These are phyloP conservation scores for Marmota flaviventris DNA, from an alignment of 2,113 vertebrate species.

Conservation along the genomic window DNA sequence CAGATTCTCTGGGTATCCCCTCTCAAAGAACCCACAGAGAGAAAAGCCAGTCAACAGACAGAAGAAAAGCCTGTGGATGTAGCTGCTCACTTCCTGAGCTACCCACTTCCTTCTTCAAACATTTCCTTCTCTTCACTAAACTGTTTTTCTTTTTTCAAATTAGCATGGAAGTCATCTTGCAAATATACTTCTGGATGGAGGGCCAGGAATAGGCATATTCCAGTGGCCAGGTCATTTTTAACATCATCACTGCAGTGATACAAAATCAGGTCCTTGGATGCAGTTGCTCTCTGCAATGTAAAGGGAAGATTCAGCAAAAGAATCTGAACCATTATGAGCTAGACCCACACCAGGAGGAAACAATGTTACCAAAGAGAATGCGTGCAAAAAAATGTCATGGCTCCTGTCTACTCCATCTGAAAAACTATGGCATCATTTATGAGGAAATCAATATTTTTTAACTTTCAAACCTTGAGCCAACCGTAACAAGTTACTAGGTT, in stretches of 20 bases:
- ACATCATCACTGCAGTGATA: not conserved
- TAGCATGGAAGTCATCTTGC: not conserved
- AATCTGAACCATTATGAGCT: not conserved
- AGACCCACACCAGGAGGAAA: not conserved
- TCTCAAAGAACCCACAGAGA: constrained; percentile 34
- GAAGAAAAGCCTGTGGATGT: not conserved
- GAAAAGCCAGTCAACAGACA: constrained; percentile 25
- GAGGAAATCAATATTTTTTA: not conserved
- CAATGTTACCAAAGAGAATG: not conserved
- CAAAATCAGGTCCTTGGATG: constrained; percentile 1
- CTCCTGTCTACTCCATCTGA: not conserved
- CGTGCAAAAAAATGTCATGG: not conserved
- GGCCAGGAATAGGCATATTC: not conserved
- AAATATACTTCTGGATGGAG: not conserved
- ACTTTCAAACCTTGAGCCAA: constrained; percentile 41
- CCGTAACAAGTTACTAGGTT: not conserved
- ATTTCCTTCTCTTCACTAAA: constrained; percentile 63
- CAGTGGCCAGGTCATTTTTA: not conserved
- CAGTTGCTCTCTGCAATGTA: not conserved
- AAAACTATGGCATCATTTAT: not conserved
- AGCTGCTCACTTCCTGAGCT: constrained; percentile 71
- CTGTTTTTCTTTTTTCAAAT: constrained; percentile 62
- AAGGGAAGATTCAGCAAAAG: not conserved
- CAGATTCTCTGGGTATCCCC: constrained; percentile 5
- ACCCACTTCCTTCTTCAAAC: constrained; percentile 74